Conservation (phyloP, 2,797 vertebrate species). For the Semotilus atromaculatus region DNA sequence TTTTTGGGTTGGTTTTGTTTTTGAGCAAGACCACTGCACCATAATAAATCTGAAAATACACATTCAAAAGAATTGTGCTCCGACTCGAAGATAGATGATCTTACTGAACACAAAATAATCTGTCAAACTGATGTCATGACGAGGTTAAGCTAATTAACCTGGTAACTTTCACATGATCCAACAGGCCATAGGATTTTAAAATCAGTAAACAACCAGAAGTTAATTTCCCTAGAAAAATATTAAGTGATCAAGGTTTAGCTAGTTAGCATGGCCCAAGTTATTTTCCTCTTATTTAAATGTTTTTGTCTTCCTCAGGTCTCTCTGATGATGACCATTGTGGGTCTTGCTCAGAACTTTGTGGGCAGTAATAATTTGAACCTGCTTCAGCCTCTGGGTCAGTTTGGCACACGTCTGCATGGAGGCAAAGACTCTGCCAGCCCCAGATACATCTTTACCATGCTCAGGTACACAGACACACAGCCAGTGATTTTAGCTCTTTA, state of each 20-base stretch:
- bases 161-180: not conserved
- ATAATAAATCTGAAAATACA: not conserved
- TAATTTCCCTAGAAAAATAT: too few relatives aligned
- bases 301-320: slow-evolving; percentile 77
- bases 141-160: not conserved
- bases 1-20: not conserved
- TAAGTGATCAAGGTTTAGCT: too few relatives aligned
- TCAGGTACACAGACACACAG: slow-evolving; percentile 80
- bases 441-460: slow-evolving; percentile 99
- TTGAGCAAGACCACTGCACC: not conserved
- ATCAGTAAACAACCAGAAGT: not conserved
- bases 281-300: not conserved
- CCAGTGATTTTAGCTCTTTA: not conserved
- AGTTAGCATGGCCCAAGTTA: not conserved
- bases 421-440: slow-evolving; percentile 98
- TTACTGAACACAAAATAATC: not conserved
- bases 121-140: not conserved
- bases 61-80: not conserved
- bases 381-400: slow-evolving; percentile 94
- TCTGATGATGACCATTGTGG: slow-evolving; percentile 97
- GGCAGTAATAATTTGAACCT: slow-evolving; percentile 98
- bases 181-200: not conserved
- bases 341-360: slow-evolving; percentile 96
- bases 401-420: slow-evolving; percentile 94
- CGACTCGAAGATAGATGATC: not conserved